These are phyloP conservation scores for Bellardia bayeri DNA, from an alignment of 2,888 invertebrate species.

Conservation along the genomic window DNA sequence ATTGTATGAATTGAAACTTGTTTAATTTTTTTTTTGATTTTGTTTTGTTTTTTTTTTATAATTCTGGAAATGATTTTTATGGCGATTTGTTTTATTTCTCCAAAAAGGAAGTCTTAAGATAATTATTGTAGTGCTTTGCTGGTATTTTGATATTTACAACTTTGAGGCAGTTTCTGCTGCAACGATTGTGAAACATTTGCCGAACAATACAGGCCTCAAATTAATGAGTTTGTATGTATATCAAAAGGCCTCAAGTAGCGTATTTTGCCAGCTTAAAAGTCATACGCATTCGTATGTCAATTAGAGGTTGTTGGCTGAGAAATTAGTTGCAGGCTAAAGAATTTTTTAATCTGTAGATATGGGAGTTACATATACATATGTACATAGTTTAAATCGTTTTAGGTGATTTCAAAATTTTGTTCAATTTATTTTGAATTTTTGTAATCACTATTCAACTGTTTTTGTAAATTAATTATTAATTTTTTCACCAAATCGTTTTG, in stretches of 20 bases:
- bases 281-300: conserved; percentile 15
- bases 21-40: conserved; percentile 14
- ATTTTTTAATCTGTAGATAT: too few relatives aligned
- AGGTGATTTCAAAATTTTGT: too few relatives aligned
- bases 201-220: conserved; percentile 28
- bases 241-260: conserved; percentile 22
- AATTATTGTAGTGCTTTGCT: conserved; percentile 34
- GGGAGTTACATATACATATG: too few relatives aligned
- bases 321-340: neutral
- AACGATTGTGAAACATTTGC: neutral
- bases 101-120: conserved; percentile 55
- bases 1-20: conserved; percentile 38
- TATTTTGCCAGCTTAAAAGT: conserved; percentile 7
- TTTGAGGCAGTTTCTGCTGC: conserved; percentile 24
- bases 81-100: conserved; percentile 40
- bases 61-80: conserved; percentile 41
- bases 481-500: conserved; percentile 9
- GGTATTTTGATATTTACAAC: conserved; percentile 15
- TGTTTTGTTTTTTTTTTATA: conserved; percentile 1
- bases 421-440: neutral
- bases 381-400: too few relatives aligned
- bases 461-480: neutral
- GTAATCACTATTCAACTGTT: neutral
- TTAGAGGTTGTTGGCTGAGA: neutral
- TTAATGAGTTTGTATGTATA: neutral